Base-by-base conservation (phyloP, 2,113 vertebrate species). In the Gila orcuttii region DNA sequence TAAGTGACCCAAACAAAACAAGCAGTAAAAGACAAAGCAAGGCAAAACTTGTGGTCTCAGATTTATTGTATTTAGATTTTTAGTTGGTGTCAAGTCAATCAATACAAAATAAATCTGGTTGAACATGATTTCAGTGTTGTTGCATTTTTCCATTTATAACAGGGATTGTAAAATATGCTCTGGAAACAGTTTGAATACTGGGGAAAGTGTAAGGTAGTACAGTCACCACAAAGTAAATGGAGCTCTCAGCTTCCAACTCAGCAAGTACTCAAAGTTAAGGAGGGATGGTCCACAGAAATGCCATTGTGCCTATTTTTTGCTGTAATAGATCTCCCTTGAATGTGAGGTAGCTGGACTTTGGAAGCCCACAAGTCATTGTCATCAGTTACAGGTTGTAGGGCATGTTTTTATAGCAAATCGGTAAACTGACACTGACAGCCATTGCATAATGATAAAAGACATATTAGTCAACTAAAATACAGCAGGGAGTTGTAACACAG, bases 41-140 rank as follows among this genome's bases (percentile, higher is more conserved):
- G 39, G 76, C 86, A 85, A 23, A 36, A 8, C 55, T 74, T 87
- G 83, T 88, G 45, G 84, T 85, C 87, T 92, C 92, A 92, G 91
- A 91, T 93, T 92, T 91, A 91, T 92, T 94, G 91, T 25, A 83
- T 90, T 92, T 55, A 84, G 59, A 50, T 55, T 90, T 92, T 57
- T 62, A 75, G 75, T 25, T 87, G 86, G 74, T 69, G 89, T 85
- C 81, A 36, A 60, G 19, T 81, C 62, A 83, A 60, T 83, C 76
- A 3, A 64, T 55, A 86, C 86, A 90, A 91, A 93, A 94, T 88
- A 93, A 92, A 92, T 89, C 92, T 91, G 92, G 91, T 92, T 86
- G 85, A 82, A 86, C 88, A 52, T 89, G 55, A 82, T 87, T 89
- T 87, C 69, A 71, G 62, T 31, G 86, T 60, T 62, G 66, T 73